Evolutionary conservation across 2,113 vertebrate genomes (phyloP), one percentile per base, ranked within the genome.

Genomic region (Hoplias malabaricus): DNA sequence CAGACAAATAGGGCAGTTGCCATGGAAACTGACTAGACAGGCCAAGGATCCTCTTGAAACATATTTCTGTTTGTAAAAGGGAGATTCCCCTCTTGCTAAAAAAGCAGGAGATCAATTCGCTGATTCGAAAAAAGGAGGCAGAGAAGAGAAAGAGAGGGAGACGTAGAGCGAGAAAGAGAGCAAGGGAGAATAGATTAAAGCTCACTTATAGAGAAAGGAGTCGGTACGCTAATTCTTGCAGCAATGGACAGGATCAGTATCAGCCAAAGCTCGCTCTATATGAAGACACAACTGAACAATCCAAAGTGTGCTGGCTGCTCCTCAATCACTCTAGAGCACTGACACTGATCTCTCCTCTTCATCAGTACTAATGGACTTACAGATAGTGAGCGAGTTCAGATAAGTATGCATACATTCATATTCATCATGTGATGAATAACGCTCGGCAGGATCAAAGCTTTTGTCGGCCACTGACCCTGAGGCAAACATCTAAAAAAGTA

Each of bases 1-100:
- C 92, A 96, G 94, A 94, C 96, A 97, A 96, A 98, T 96, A 93
- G 94, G 93, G 90, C 91, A 93, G 95, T 98, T 96, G 90, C 94
- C 93, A 95, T 97, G 90, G 95, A 90, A 97, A 98, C 95, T 93
- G 86, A 92, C 86, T 83, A 94, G 93, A 68, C 63, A 94, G 95
- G 94, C 94, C 93, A 95, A 92, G 91, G 94, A 96, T 95, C 93
- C 91, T 93, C 91, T 93, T 90, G 91, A 94, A 94, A 87, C 94
- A 94, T 94, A 94, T 94, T 93, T 96, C 94, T 94, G 94, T 95
- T 95, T 94, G 86, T 91, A 94, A 95, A 92, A 93, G 90, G 92
- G 87, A 87, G 92, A 93, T 93, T 94, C 92, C 90, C 92, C 89
- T 36, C 69, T 40, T 21, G 21, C 23, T 78, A 70, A 69, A 69